A percentile compares a stretch with the other conserved stretches of the same genome.
Conservation (phyloP, 2,888 invertebrate genomes). For the Galerucella pusilla region DNA sequence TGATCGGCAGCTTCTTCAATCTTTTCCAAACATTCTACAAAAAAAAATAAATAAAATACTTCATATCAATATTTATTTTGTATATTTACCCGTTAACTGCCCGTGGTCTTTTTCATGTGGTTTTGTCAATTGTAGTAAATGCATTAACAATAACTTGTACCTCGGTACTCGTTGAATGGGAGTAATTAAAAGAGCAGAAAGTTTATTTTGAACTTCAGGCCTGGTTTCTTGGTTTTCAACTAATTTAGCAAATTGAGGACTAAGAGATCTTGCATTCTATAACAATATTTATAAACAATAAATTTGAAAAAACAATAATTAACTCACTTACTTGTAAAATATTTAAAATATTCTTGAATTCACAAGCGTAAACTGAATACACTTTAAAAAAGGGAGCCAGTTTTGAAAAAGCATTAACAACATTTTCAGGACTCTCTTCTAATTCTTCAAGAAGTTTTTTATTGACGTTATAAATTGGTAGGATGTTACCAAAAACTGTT, state of each 20-base stretch:
- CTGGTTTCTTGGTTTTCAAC: slow-evolving; percentile 73
- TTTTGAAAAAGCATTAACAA: slow-evolving; percentile 75
- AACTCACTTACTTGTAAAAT: slow-evolving; percentile 69
- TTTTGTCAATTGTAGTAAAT: slow-evolving; percentile 67
- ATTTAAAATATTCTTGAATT: slow-evolving; percentile 73
- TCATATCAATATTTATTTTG: no score
- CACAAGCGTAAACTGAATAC: slow-evolving; percentile 82
- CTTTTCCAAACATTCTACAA: slow-evolving; percentile 73
- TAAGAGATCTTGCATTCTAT: slow-evolving; percentile 67
- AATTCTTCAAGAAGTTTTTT: slow-evolving; percentile 71
- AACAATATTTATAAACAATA: slow-evolving; percentile 33
- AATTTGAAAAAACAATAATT: not conserved
- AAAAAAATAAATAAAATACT: slow-evolving; percentile 9
- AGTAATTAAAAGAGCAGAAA: slow-evolving; percentile 78
- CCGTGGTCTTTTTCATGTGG: slow-evolving; percentile 49
- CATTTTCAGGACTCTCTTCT: slow-evolving; percentile 68
- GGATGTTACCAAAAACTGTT: slow-evolving; percentile 73
- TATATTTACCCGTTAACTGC: slow-evolving; percentile 48
- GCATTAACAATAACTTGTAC: slow-evolving; percentile 77
- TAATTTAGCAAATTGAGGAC: slow-evolving; percentile 70
- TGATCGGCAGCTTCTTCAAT: slow-evolving; percentile 77
- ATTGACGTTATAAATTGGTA: slow-evolving; percentile 73
- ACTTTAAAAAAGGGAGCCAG: slow-evolving; percentile 82
- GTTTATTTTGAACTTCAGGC: slow-evolving; percentile 76
- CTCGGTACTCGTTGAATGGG: slow-evolving; percentile 84